Evolutionary conservation across 2,113 vertebrate genomes (phyloP).

Genomic region (Sylvia atricapilla): DNA sequence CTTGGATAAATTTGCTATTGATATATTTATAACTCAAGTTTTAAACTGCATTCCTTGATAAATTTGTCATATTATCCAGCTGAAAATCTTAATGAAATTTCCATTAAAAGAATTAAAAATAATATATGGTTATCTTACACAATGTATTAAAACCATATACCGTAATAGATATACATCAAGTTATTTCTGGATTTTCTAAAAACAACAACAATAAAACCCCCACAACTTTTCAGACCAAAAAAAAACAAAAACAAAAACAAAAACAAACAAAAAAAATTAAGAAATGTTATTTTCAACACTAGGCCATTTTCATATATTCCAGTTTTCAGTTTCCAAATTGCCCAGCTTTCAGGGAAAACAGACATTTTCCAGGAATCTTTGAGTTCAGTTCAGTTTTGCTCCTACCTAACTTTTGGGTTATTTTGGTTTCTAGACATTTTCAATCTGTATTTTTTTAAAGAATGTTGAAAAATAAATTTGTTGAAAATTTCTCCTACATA

Average conservation of each 20-base stretch:
- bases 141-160: background rate
- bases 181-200: background rate
- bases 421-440: background rate
- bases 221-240: background rate
- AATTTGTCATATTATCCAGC: background rate
- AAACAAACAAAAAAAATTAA: no score
- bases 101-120: background rate
- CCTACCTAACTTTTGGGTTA: background rate
- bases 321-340: background rate
- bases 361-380: background rate
- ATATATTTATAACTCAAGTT: background rate
- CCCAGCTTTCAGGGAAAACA: background rate
- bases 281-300: background rate
- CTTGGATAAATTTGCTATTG: background rate
- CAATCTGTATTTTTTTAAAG: background rate
- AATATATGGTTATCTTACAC: background rate
- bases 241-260: no score
- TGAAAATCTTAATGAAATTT: background rate
- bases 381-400: background rate
- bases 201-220: accelerated
- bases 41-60: background rate
- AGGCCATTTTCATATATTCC: background rate
- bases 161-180: background rate
- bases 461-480: background rate
- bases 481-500: background rate